phyloP scores from a whole-genome alignment of 2,113 vertebrate genomes.

The Tauraco erythrolophus region DNA sequence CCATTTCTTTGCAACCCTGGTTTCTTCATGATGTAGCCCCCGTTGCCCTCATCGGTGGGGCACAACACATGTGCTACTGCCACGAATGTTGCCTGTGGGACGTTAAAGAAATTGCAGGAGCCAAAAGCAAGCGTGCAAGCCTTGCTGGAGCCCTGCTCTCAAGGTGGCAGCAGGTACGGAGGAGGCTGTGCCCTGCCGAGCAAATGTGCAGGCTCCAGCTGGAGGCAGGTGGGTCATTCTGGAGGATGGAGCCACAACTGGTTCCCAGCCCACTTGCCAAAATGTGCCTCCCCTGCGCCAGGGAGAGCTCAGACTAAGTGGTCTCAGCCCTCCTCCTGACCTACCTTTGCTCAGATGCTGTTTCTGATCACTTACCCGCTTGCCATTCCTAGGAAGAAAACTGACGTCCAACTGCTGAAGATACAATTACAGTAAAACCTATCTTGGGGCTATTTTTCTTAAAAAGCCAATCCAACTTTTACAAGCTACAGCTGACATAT shows the following conservation, averaged over 20 bases:
- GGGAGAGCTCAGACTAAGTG: not conserved
- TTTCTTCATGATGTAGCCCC: not conserved
- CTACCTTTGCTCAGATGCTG: not conserved
- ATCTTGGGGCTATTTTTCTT: constrained; percentile 46
- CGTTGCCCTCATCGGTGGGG: not conserved
- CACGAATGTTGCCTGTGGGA: rapidly evolving
- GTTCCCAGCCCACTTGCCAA: not conserved
- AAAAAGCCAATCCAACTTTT: constrained; percentile 41
- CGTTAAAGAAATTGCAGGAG: not conserved
- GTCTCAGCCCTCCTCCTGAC: not conserved
- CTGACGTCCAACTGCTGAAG: not conserved
- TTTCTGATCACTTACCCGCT: not conserved
- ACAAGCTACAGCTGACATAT: constrained; percentile 47
- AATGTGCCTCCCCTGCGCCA: not conserved
- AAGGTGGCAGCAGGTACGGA: not conserved
- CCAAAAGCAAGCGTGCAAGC: not conserved
- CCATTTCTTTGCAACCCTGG: not conserved
- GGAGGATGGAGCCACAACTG: not conserved
- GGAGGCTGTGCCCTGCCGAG: not conserved
- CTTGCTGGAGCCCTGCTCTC: not conserved
- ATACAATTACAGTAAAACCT: constrained; percentile 31
- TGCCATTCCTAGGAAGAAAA: not conserved
- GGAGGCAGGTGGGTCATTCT: not conserved
- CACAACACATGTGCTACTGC: not conserved
- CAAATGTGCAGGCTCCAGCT: not conserved